A percentile compares a stretch with the other conserved stretches of the same genome.
These are phyloP conservation scores for Cotesia glomerata DNA, from an alignment of 1,140 invertebrate genomes.

Conservation along the genomic window DNA sequence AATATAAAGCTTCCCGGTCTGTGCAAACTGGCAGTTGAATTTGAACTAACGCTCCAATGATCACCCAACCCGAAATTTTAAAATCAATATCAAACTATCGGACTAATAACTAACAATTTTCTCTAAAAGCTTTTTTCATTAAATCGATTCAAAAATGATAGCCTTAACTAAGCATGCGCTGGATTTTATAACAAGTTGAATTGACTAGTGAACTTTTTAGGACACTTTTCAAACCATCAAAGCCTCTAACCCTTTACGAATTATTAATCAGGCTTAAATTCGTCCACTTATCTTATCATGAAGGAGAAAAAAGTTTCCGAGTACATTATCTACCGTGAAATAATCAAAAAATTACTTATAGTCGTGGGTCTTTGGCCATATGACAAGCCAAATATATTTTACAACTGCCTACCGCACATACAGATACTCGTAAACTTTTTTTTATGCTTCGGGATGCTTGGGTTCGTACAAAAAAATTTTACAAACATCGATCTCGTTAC, in stretches of 20 bases:
- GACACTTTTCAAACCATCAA: too few relatives aligned
- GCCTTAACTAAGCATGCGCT: too few relatives aligned
- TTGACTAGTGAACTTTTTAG: too few relatives aligned
- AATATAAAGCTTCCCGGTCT: neutral
- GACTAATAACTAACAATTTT: too few relatives aligned
- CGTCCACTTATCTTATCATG: conserved; percentile 13
- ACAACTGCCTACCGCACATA: conserved; percentile 17
- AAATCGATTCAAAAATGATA: too few relatives aligned
- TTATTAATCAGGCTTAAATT: neutral
- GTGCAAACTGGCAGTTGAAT: neutral
- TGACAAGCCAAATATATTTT: neutral
- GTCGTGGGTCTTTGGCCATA: conserved; percentile 27
- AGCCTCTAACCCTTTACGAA: too few relatives aligned
- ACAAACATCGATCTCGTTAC: conserved; percentile 34
- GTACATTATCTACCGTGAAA: conserved; percentile 23
- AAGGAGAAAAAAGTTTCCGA: conserved; percentile 8
- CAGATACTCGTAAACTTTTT: neutral
- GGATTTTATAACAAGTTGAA: too few relatives aligned
- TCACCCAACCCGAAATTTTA: too few relatives aligned
- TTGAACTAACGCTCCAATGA: neutral
- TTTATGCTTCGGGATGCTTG: conserved; percentile 1
- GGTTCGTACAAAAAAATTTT: conserved; percentile 30
- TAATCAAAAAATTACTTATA: conserved; percentile 18
- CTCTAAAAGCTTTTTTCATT: too few relatives aligned
- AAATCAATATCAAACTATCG: too few relatives aligned